Percentiles rank a stretch among this genome's conserved stretches.
These are phyloP conservation scores for Megamerina dolium DNA, from an alignment of 2,888 invertebrate genomes.

Conservation along the genomic window DNA sequence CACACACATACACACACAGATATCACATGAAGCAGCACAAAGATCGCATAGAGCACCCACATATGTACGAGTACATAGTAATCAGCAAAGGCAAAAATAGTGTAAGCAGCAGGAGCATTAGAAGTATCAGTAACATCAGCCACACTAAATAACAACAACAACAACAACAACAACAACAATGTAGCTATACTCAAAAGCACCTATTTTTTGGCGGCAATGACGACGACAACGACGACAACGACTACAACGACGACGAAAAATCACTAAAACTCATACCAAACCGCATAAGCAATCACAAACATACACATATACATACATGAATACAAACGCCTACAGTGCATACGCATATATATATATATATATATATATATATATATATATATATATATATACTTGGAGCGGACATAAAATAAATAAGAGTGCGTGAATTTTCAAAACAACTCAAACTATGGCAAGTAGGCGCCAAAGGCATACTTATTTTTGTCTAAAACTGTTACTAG, in stretches of 20 bases:
- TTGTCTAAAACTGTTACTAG: constrained; percentile 17
- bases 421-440: constrained; percentile 27
- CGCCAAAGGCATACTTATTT: constrained; percentile 30
- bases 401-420: constrained; percentile 21
- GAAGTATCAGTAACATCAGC: constrained; percentile 1
- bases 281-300: too few species aligned
- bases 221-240: too few species aligned
- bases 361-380: constrained; percentile 3
- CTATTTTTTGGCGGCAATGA: too few species aligned
- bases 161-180: too few species aligned
- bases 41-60: too few species aligned
- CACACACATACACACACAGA: too few species aligned
- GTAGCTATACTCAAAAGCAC: not conserved
- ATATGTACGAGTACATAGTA: too few species aligned
- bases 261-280: not conserved
- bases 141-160: not conserved
- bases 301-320: too few species aligned
- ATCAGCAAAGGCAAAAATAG: constrained; percentile 13
- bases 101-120: constrained; percentile 12
- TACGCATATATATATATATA: not conserved
- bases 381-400: not conserved
- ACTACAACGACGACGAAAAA: too few species aligned
- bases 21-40: too few species aligned
- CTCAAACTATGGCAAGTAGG: constrained; percentile 38
- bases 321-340: constrained; percentile 2